Conservation (phyloP, 2,113 vertebrate genomes). For the Platysternon megacephalum region DNA sequence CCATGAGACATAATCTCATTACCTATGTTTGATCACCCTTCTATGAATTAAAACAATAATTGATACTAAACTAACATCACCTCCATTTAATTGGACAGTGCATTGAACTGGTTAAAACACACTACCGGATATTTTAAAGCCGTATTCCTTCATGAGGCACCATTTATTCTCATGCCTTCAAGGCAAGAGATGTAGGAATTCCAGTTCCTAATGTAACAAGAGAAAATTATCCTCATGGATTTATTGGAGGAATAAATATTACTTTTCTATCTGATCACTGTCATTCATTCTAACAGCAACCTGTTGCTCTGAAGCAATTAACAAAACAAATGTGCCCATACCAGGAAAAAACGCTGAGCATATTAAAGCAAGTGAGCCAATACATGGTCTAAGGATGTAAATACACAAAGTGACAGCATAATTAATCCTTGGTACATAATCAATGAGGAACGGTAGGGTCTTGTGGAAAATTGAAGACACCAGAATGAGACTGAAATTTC, state of each 20-base stretch:
- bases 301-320: neutral
- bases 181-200: neutral
- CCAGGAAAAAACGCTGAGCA: neutral
- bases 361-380: constrained; percentile 53
- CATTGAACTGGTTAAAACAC: neutral
- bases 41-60: neutral
- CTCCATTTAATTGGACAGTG: neutral
- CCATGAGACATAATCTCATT: neutral
- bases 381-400: constrained; percentile 62
- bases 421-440: constrained; percentile 80
- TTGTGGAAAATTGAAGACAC: constrained; percentile 67
- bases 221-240: neutral
- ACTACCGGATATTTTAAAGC: neutral
- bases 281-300: neutral
- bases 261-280: neutral
- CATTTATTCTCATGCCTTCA: constrained; percentile 34
- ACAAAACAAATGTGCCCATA: constrained; percentile 23
- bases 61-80: neutral
- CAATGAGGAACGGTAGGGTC: constrained; percentile 69
- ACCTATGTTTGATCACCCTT: neutral
- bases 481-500: constrained; percentile 65
- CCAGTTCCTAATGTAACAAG: neutral
- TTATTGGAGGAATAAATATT: constrained; percentile 29
- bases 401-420: constrained; percentile 74
- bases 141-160: neutral